A percentile compares a stretch with the other conserved stretches of the same genome.
Evolutionary conservation across 1,140 invertebrate genomes (phyloP).

Genomic region (Drosophila neocordata): DNA sequence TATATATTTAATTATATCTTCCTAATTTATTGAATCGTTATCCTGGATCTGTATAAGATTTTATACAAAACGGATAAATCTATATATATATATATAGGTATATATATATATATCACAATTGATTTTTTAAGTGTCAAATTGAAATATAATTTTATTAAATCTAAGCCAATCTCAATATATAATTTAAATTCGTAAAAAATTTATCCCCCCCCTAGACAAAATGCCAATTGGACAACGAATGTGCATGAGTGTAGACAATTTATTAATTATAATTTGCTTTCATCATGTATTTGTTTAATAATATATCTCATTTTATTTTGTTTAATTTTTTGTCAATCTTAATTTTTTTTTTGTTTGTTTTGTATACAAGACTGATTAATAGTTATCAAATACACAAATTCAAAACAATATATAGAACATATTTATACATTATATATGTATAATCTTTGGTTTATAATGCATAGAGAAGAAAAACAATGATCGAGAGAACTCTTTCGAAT

Average conservation of each 20-base stretch:
- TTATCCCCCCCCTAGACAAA: slow-evolving; percentile 25
- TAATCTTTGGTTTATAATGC: slow-evolving; percentile 23
- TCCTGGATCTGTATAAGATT: neutral
- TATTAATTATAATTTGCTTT: slow-evolving; percentile 48
- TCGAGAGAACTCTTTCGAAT: neutral
- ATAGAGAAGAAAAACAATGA: neutral
- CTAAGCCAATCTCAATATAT: slow-evolving; percentile 60
- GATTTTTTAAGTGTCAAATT: slow-evolving; percentile 71
- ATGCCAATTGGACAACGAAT: slow-evolving; percentile 51
- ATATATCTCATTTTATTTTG: slow-evolving; percentile 5
- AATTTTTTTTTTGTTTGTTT: slow-evolving; percentile 22
- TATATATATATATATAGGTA: slow-evolving; percentile 33
- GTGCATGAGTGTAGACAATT: slow-evolving; percentile 53
- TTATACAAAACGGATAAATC: slow-evolving; percentile 21
- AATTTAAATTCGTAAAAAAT: slow-evolving; percentile 16
- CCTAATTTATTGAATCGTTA: slow-evolving; percentile 67
- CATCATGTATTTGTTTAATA: slow-evolving; percentile 6
- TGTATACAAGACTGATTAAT: slow-evolving; percentile 77
- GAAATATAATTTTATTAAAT: slow-evolving; percentile 66
- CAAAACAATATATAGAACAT: slow-evolving; percentile 11
- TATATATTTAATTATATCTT: slow-evolving; percentile 50
- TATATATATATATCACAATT: slow-evolving; percentile 55
- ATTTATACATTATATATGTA: slow-evolving; percentile 1
- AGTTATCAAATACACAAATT: slow-evolving; percentile 60
- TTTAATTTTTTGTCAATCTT: neutral